Base-by-base conservation (phyloP, 2,888 invertebrate species). In the Piscicola geometra region DNA sequence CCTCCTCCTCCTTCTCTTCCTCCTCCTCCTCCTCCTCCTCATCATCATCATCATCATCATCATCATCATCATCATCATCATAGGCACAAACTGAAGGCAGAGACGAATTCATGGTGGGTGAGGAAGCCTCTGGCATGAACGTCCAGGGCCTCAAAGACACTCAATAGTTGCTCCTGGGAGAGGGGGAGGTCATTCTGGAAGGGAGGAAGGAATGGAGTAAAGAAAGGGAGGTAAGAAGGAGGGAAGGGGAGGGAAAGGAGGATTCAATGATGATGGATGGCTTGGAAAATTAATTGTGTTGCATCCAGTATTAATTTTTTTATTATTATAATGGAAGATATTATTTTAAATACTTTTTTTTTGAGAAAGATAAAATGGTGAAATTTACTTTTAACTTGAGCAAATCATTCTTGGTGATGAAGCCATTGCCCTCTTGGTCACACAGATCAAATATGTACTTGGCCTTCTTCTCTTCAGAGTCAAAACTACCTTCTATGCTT, bases 31-130 rank as follows among this genome's bases (percentile, higher is more conserved):
- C 64, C 30, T 64, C 64, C 30, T 64, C 64, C 30, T 64, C 64
- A 69, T 69, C 69, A 69, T 69, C 69, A 69, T 69, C 69, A 69
- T 69, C 69, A 69, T 69, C 69, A 69, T 69, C 69, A 69, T 33
- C 5, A 69, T 35, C 69, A 69, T 21, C 69, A 32, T 69, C 69
- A 35, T 25, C 69, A 33, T 32, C 2, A 69, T 32, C 35, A 69
- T 25, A 30, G n/a, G 0, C n/a, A 18, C 47, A 21, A 28, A 47
- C 47, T 30, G 30, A 12, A 67, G 30, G 33, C 32, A 67, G 68
- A 67, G 28, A 67, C 41, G 67, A 74, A 74, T 35, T 66, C 74
- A 5, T 25, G 32, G 9, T 64, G 33, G 15, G 67, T 66, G 3
- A 74, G 30, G 35, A 56, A 72, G 25, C 72, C 72, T 50, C 33